Evolutionary conservation across 2,797 vertebrate genomes (phyloP).

Genomic region (Centropyge bicolor): DNA sequence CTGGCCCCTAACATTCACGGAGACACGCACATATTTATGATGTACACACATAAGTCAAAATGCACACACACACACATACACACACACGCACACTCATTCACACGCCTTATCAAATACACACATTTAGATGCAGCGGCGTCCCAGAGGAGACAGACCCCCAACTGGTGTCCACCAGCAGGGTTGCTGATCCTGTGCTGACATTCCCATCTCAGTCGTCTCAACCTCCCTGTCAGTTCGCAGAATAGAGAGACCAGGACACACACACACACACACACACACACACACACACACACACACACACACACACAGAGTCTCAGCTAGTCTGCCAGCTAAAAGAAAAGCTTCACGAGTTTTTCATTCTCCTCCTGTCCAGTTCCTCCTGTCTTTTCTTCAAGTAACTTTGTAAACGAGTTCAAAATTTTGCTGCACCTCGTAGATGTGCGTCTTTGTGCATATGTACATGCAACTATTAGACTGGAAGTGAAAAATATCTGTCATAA

Average conservation of each 20-base stretch:
- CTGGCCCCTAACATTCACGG: conserved; percentile 54
- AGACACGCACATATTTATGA: conserved; percentile 66
- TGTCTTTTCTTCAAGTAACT: conserved; percentile 11
- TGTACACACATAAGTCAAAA: conserved; percentile 54
- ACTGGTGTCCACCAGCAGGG: conserved; percentile 79
- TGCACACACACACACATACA: conserved; percentile 27
- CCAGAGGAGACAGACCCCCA: conserved; percentile 75
- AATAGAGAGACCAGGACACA: conserved; percentile 44
- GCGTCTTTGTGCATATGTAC: background rate
- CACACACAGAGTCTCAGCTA: conserved; percentile 41
- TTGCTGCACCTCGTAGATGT: background rate
- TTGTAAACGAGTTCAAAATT: conserved; percentile 15
- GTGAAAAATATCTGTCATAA: background rate
- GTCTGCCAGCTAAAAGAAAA: conserved; percentile 42
- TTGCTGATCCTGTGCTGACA: conserved; percentile 74
- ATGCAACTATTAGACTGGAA: background rate
- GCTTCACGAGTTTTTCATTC: conserved; percentile 50
- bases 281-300: conserved; percentile 26
- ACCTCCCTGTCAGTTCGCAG: conserved; percentile 51
- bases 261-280: conserved; percentile 13
- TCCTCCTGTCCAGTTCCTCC: conserved; percentile 26
- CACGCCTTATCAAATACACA: conserved; percentile 48
- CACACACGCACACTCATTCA: conserved; percentile 32
- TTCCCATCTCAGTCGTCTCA: conserved; percentile 70
- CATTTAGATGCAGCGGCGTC: conserved; percentile 64